These are phyloP conservation scores for Guaruba guarouba DNA, from an alignment of 2,113 vertebrate genomes.

Conservation along the genomic window DNA sequence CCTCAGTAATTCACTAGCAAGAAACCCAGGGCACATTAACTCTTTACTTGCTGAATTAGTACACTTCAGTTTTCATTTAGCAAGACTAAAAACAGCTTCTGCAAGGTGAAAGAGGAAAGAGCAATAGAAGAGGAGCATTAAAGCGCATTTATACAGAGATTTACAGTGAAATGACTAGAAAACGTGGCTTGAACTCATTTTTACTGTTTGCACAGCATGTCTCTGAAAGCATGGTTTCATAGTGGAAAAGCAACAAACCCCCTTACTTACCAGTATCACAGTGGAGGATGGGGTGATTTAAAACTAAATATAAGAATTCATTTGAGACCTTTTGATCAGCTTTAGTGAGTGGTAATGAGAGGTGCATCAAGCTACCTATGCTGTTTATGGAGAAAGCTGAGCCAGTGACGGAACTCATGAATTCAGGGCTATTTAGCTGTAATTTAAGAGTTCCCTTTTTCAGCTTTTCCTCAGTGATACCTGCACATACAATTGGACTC, in stretches of 20 bases:
- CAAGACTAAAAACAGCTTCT: not conserved
- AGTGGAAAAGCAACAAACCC: not conserved
- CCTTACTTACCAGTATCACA: not conserved
- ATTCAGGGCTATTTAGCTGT: not conserved
- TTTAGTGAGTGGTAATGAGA: not conserved
- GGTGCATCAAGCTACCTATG: not conserved
- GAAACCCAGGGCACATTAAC: not conserved
- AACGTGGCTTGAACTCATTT: not conserved
- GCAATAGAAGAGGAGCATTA: not conserved
- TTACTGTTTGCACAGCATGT: not conserved
- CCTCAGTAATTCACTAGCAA: not conserved
- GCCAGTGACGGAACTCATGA: not conserved
- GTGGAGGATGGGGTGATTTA: not conserved
- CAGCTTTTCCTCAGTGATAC: not conserved
- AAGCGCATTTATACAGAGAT: not conserved
- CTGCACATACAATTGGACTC: not conserved
- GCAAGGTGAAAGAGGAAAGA: not conserved
- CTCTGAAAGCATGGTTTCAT: not conserved
- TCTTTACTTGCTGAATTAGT: not conserved
- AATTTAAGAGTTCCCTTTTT: not conserved
- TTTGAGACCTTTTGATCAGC: not conserved
- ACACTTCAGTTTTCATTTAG: not conserved
- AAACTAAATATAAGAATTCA: not conserved
- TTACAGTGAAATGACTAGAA: not conserved
- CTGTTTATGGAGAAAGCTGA: not conserved